Evolutionary conservation across 2,797 vertebrate species (phyloP), one percentile per base, ranked within the genome.

Genomic region (Luscinia luscinia): DNA sequence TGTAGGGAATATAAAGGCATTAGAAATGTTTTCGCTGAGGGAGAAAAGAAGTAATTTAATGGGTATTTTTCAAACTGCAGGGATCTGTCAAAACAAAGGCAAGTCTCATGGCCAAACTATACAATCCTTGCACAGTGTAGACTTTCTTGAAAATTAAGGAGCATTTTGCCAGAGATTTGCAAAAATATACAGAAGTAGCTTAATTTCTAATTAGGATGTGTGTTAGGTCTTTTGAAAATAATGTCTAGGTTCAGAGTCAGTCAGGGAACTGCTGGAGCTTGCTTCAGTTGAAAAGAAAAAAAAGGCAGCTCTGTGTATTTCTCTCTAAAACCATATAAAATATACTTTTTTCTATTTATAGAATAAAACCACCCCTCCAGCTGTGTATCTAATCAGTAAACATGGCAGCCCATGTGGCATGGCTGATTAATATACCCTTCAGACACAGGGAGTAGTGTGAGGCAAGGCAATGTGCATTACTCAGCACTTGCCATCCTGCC

Each of bases 331-430:
- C 73, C 15, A n/a, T 24, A 52, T 41, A 82, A 92, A 90, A 82
- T 92, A 79, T 14, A 48, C 9, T 82, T 81, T 7, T 28, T 93
- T 83, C 49, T 93, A 74, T 84, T 92, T 95, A 76, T 87, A 80
- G 91, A 92, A 89, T 87, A 87, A 95, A 95, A 52, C 75, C 78
- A 94, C 34, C 28, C 90, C 64, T 94, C 49, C 90, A 83, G 94
- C 94, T 95, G 93, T 85, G 78, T 89, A 94, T 96, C 94, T 96
- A 89, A 95, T 96, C 94, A 67, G 88, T 85, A 91, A 84, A 85
- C 89, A 58, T 83, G 86, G 78, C 78, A 85, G 92, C 48, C 64
- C 78, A 11, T 95, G 90, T 96, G 95, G 88, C 88, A 89, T 9
- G 32, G 14, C 78, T 89, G 90, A 95, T 96, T 95, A 96, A 87